Conservation (phyloP, 2,797 vertebrate genomes). For the Megaceryle alcyon region DNA sequence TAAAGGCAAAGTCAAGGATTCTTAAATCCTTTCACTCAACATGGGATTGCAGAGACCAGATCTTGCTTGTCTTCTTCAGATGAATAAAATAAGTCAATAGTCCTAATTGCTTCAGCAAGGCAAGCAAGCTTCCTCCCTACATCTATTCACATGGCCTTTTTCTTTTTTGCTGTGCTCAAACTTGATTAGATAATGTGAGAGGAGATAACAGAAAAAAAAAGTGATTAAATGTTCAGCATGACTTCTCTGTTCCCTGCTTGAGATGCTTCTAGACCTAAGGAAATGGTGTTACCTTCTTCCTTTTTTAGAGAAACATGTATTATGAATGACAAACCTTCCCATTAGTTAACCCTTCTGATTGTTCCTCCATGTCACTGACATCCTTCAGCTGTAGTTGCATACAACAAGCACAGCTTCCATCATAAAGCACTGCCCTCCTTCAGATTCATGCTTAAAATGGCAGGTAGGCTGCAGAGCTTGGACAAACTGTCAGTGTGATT, state of each 20-base stretch:
- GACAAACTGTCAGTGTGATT: background rate
- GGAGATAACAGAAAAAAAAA: slow-evolving; percentile 35
- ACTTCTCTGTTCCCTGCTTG: slow-evolving; percentile 31
- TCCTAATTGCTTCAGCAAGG: slow-evolving; percentile 21
- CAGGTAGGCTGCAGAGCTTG: slow-evolving; percentile 16
- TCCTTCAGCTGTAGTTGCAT: background rate
- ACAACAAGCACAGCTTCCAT: slow-evolving; percentile 26
- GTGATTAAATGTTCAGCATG: slow-evolving; percentile 32
- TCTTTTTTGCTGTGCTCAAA: background rate
- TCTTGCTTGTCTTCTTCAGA: background rate
- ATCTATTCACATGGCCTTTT: background rate
- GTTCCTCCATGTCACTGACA: background rate
- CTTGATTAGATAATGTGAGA: slow-evolving; percentile 4
- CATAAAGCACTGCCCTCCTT: slow-evolving; percentile 5
- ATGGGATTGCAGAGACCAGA: background rate
- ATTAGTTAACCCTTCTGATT: slow-evolving; percentile 42
- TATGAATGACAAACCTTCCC: slow-evolving; percentile 37
- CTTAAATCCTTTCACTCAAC: background rate
- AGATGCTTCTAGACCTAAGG: background rate
- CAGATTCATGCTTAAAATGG: slow-evolving; percentile 31
- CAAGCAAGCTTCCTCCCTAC: background rate
- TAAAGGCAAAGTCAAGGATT: background rate
- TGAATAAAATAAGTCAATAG: background rate
- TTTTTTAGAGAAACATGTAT: background rate
- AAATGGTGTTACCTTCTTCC: slow-evolving; percentile 13